Conservation (phyloP, 2,797 vertebrate genomes). For the Pseudochirops cupreus region DNA sequence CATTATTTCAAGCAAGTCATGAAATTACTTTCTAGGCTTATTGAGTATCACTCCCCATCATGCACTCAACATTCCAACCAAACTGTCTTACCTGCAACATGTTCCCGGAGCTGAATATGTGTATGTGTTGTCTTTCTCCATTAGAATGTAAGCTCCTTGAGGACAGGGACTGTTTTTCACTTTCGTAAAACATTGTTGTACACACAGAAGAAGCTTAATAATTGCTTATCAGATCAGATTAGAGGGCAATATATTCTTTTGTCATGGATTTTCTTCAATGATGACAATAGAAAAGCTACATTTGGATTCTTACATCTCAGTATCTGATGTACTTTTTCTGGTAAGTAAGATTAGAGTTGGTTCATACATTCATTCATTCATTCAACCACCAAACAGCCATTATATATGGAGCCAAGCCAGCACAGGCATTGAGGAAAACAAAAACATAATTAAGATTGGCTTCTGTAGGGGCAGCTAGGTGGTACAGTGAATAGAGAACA, state of each 20-base stretch:
- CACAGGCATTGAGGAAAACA: not conserved
- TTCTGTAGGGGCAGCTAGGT: not conserved
- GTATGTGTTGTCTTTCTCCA: not conserved
- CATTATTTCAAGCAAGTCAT: not conserved
- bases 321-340: not conserved
- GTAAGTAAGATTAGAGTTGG: not conserved
- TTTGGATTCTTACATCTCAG: not conserved
- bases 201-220: not conserved
- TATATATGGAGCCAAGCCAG: not conserved
- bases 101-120: not conserved
- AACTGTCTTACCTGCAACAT: not conserved
- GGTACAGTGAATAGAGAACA: no score
- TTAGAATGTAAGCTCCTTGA: no score
- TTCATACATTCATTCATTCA: not conserved
- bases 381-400: not conserved
- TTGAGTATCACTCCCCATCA: not conserved
- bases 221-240: not conserved
- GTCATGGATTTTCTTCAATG: not conserved
- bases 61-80: not conserved
- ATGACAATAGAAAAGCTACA: not conserved
- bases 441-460: not conserved
- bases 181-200: not conserved
- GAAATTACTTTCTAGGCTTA: not conserved
- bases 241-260: not conserved
- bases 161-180: not conserved